These are phyloP conservation scores for Esox masquinongy DNA, from an alignment of 2,797 vertebrate genomes.

Conservation along the genomic window DNA sequence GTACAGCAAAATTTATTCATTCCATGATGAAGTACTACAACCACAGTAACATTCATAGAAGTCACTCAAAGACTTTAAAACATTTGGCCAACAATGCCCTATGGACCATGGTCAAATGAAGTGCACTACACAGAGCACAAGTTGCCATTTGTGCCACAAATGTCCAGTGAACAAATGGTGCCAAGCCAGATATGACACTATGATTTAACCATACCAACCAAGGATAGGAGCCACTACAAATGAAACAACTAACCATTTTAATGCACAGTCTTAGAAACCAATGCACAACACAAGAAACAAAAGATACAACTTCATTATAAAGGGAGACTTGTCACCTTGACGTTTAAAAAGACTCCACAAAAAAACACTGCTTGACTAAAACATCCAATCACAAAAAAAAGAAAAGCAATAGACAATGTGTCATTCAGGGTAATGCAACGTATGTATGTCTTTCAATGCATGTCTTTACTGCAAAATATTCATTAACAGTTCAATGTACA, in stretches of 20 bases:
- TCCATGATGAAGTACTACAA: not conserved
- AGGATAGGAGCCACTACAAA: slow-evolving; percentile 49
- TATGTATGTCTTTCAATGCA: slow-evolving; percentile 29
- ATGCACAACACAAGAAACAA: slow-evolving; percentile 64
- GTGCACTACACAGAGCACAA: not conserved
- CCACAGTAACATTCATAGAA: not conserved
- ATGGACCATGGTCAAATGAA: not conserved
- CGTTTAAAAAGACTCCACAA: slow-evolving; percentile 35
- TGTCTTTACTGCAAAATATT: slow-evolving; percentile 29
- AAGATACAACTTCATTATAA: slow-evolving; percentile 44
- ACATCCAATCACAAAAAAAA: slow-evolving; percentile 43
- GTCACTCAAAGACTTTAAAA: not conserved
- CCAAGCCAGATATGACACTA: not conserved
- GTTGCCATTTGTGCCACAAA: not conserved
- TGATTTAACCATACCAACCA: slow-evolving; percentile 48
- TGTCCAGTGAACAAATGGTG: not conserved
- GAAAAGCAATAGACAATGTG: slow-evolving; percentile 24
- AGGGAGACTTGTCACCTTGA: slow-evolving; percentile 8
- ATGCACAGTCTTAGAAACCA: slow-evolving; percentile 67
- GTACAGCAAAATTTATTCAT: not conserved
- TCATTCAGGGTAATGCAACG: slow-evolving; percentile 16
- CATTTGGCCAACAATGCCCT: not conserved
- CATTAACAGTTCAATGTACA: not conserved
- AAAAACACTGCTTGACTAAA: slow-evolving; percentile 52
- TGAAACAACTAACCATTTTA: slow-evolving; percentile 71